Conservation (phyloP, 1,140 invertebrate species). For the Radopholus similis region DNA sequence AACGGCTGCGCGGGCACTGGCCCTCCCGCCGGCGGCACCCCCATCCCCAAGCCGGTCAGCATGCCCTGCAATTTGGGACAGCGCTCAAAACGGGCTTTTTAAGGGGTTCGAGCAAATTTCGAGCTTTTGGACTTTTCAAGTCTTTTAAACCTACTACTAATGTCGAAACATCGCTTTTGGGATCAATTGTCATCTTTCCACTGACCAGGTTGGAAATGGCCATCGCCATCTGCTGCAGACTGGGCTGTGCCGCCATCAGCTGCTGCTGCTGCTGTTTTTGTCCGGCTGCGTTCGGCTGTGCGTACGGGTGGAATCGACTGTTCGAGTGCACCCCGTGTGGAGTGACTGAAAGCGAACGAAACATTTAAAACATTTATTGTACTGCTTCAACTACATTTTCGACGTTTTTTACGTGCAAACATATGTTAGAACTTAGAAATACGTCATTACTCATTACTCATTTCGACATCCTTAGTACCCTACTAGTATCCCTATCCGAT, state of each 20-base stretch:
- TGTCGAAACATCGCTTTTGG: not conserved
- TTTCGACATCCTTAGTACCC: too few species aligned
- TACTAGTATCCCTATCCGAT: too few species aligned
- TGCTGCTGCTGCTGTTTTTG: not conserved
- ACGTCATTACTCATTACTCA: too few species aligned
- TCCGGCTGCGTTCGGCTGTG: not conserved
- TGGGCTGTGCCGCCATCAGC: not conserved
- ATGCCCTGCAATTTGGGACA: slow-evolving; percentile 3
- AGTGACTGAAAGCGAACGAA: not conserved
- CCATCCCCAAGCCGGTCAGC: not conserved
- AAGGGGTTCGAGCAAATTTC: not conserved
- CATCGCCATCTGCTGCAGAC: slow-evolving; percentile 12
- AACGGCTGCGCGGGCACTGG: not conserved
- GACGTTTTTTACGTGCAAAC: too few species aligned
- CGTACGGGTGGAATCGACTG: slow-evolving; percentile 13
- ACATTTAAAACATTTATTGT: too few species aligned
- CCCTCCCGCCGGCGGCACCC: not conserved
- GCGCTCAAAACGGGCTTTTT: not conserved
- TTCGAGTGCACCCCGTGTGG: not conserved
- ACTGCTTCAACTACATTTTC: too few species aligned
- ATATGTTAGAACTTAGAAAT: too few species aligned
- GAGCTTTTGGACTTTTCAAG: too few species aligned
- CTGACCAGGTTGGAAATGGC: not conserved
- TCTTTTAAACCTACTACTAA: too few species aligned
- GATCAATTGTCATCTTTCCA: not conserved